These are phyloP conservation scores for Nestor notabilis DNA, from an alignment of 2,113 vertebrate genomes.

Conservation along the genomic window DNA sequence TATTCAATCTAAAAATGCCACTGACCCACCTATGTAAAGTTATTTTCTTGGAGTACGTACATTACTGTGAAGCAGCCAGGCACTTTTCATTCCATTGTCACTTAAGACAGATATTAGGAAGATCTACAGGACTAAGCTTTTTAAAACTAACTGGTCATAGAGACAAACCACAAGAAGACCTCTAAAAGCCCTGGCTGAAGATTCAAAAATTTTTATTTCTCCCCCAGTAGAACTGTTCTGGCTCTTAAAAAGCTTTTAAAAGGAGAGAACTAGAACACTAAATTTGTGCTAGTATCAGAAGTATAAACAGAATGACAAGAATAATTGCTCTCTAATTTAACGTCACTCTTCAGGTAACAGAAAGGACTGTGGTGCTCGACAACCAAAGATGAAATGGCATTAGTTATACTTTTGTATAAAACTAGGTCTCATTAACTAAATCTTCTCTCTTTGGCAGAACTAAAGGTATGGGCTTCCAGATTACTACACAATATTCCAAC, in stretches of 20 bases:
- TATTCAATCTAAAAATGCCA: background rate
- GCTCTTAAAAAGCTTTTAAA: background rate
- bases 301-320: background rate
- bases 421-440: background rate
- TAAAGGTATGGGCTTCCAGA: background rate
- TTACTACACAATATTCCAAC: background rate
- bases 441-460: background rate
- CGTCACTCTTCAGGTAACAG: background rate
- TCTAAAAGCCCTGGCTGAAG: background rate
- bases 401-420: background rate
- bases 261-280: background rate
- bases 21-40: background rate
- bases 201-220: background rate
- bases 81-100: background rate
- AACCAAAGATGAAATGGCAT: background rate
- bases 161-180: background rate
- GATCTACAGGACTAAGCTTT: background rate
- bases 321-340: background rate
- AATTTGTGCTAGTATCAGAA: background rate
- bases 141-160: background rate
- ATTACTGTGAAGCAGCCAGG: background rate
- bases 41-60: background rate
- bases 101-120: background rate
- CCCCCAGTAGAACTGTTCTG: rapidly evolving
- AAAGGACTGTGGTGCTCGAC: background rate